phyloP scores from a whole-genome alignment of 1,140 invertebrate species.

The Drosophila pachea region DNA sequence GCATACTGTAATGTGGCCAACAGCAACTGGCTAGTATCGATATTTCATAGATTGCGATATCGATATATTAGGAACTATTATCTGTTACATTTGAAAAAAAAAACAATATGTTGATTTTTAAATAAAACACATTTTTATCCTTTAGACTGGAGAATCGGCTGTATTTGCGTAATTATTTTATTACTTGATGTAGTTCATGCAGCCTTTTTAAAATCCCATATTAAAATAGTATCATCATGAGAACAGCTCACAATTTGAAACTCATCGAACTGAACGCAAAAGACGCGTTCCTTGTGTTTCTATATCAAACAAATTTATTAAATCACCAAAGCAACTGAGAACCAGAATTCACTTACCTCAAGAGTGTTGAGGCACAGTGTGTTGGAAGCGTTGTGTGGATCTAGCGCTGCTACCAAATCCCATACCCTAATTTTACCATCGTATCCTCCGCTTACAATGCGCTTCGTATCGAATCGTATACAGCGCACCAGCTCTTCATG shows the following conservation, averaged over 20 bases:
- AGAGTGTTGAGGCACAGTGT: slow-evolving; percentile 97
- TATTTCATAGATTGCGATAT: too few species aligned
- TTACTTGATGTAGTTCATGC: slow-evolving; percentile 80
- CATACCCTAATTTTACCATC: slow-evolving; percentile 99
- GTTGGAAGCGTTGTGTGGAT: slow-evolving; percentile 94
- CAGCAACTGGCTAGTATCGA: neutral
- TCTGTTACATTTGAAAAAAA: too few species aligned
- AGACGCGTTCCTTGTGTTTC: slow-evolving; percentile 99
- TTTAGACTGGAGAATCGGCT: too few species aligned
- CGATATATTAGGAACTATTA: too few species aligned
- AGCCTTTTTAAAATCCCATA: slow-evolving; percentile 94
- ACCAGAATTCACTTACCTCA: slow-evolving; percentile 85
- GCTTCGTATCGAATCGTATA: slow-evolving; percentile 97
- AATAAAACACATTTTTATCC: too few species aligned
- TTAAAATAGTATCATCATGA: slow-evolving; percentile 99
- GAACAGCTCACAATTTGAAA: slow-evolving; percentile 99
- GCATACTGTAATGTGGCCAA: neutral
- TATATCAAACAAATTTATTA: slow-evolving; percentile 79
- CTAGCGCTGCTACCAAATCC: slow-evolving; percentile 97
- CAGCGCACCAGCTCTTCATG: slow-evolving; percentile 99
- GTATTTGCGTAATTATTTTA: too few species aligned
- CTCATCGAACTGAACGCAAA: slow-evolving; percentile 99
- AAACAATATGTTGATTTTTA: too few species aligned
- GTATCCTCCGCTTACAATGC: slow-evolving; percentile 99
- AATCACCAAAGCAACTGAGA: neutral